These are phyloP conservation scores for Tuta absoluta DNA, from an alignment of 2,888 invertebrate species.

Conservation along the genomic window DNA sequence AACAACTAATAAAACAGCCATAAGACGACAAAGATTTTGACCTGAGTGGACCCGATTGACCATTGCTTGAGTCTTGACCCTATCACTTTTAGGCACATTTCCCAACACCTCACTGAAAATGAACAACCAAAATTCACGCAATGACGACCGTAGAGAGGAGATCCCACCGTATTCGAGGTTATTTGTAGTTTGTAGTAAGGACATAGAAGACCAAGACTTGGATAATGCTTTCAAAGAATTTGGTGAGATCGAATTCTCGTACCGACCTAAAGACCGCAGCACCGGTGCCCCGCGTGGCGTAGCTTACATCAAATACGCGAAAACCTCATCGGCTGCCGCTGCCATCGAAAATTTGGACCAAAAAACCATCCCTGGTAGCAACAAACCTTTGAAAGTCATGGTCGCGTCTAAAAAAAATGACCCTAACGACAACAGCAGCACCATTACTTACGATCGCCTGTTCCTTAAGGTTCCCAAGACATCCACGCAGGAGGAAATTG, in stretches of 20 bases:
- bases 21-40: neutral
- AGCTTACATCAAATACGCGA: constrained; percentile 93
- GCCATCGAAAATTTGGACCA: constrained; percentile 95
- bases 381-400: constrained; percentile 93
- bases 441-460: constrained; percentile 82
- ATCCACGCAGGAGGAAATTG: constrained; percentile 88
- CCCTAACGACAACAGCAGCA: constrained; percentile 37
- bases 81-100: neutral
- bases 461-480: constrained; percentile 93
- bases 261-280: constrained; percentile 91
- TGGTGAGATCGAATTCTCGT: constrained; percentile 93
- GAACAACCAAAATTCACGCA: constrained; percentile 32
- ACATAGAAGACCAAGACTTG: constrained; percentile 85
- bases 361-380: constrained; percentile 85
- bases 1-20: neutral
- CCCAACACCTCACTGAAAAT: constrained; percentile 3
- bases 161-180: constrained; percentile 93
- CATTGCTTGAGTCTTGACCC: neutral
- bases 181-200: constrained; percentile 93
- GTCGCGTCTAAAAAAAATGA: constrained; percentile 85
- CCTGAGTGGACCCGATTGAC: constrained; percentile 8
- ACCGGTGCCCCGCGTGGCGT: constrained; percentile 94
- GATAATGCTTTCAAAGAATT: constrained; percentile 88
- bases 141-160: constrained; percentile 71
- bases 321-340: constrained; percentile 94